Evolutionary conservation across 2,113 vertebrate genomes (phyloP).

Genomic region (Cyanoliseus patagonus): DNA sequence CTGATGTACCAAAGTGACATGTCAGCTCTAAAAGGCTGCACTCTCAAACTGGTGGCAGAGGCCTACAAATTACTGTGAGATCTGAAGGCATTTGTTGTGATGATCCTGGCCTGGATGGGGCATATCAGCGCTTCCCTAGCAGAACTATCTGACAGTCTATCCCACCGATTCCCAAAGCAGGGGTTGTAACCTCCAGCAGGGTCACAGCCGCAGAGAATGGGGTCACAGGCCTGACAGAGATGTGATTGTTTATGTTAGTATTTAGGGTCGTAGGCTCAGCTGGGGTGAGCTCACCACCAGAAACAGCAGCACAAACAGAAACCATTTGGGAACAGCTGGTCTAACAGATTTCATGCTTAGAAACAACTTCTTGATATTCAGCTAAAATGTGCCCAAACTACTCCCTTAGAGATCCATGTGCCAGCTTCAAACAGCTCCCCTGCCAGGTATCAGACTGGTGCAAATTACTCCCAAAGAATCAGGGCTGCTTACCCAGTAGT

Average conservation of each 20-base stretch:
- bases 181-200: constrained; percentile 44
- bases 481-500: not conserved
- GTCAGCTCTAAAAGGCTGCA: constrained; percentile 58
- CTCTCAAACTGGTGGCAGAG: not conserved
- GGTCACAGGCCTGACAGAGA: constrained; percentile 36
- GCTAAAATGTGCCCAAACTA: not conserved
- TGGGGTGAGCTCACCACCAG: constrained; percentile 29
- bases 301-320: constrained; percentile 39
- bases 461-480: not conserved
- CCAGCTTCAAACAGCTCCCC: constrained; percentile 19
- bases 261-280: not conserved
- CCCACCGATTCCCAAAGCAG: not conserved
- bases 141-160: not conserved
- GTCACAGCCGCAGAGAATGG: constrained; percentile 31
- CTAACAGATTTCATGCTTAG: constrained; percentile 20
- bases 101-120: constrained; percentile 1
- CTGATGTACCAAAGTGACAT: constrained; percentile 51
- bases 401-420: not conserved
- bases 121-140: not conserved
- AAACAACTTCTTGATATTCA: not conserved
- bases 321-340: constrained; percentile 58
- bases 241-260: constrained; percentile 42
- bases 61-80: constrained; percentile 60
- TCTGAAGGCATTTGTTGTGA: constrained; percentile 63
- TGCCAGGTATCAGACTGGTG: not conserved